phyloP scores from a whole-genome alignment of 2,888 invertebrate species.

The Tetramorium bicarinatum region DNA sequence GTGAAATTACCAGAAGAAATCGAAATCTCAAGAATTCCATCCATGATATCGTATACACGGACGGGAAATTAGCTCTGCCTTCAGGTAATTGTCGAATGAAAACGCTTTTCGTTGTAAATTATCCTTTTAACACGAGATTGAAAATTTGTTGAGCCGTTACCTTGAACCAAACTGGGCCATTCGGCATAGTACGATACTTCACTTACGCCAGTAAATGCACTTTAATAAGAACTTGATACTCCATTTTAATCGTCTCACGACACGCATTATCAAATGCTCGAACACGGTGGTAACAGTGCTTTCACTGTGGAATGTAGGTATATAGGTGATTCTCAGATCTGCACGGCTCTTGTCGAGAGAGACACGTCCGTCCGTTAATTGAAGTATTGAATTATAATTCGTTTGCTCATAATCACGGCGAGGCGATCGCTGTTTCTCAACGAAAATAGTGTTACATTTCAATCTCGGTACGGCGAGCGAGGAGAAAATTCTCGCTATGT shows the following conservation, averaged over 20 bases:
- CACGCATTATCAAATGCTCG: conserved; percentile 48
- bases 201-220: conserved; percentile 41
- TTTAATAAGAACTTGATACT: conserved; percentile 44
- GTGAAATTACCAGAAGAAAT: background rate
- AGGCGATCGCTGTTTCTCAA: background rate
- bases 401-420: background rate
- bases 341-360: background rate
- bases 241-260: conserved; percentile 48
- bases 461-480: background rate
- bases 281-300: conserved; percentile 19
- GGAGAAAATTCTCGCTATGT: conserved; percentile 26
- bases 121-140: conserved; percentile 7
- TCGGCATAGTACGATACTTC: conserved; percentile 21
- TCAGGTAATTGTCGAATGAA: background rate
- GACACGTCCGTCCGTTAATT: conserved; percentile 15
- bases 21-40: conserved; percentile 1
- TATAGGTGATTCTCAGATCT: conserved; percentile 57
- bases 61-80: background rate
- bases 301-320: conserved; percentile 58
- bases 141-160: conserved; percentile 9
- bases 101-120: background rate
- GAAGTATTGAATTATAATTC: conserved; percentile 32
- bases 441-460: conserved; percentile 33
- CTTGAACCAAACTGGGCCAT: conserved; percentile 16
- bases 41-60: background rate